These are phyloP conservation scores for Pimephales promelas DNA, from an alignment of 2,113 vertebrate genomes.

Conservation along the genomic window DNA sequence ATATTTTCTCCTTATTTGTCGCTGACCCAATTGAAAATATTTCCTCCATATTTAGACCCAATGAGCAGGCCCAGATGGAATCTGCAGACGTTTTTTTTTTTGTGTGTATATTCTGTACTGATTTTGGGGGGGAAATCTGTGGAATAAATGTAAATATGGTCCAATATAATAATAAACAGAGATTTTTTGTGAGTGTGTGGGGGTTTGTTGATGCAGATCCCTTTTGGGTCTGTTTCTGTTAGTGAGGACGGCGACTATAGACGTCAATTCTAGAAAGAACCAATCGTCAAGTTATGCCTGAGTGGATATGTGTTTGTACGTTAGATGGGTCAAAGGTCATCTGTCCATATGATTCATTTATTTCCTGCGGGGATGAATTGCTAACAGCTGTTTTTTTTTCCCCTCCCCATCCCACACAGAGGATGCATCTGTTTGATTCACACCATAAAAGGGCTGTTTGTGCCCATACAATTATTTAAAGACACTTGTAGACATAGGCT, in stretches of 20 bases:
- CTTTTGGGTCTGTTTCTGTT: neutral
- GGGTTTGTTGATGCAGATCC: neutral
- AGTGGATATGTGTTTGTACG: neutral
- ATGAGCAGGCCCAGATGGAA: neutral
- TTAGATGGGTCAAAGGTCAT: constrained; percentile 28
- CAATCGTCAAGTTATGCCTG: neutral
- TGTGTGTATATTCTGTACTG: neutral
- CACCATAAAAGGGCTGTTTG: neutral
- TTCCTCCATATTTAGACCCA: neutral
- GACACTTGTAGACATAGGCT: neutral
- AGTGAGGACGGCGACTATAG: neutral
- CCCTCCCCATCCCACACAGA: constrained; percentile 1
- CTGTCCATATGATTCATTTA: constrained; percentile 46
- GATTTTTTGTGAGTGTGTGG: neutral
- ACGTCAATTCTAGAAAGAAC: neutral
- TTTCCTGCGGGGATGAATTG: constrained; percentile 40
- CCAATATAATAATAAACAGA: neutral
- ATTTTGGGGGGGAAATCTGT: neutral
- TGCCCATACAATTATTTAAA: neutral
- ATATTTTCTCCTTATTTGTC: constrained; percentile 13
- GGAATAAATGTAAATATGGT: neutral
- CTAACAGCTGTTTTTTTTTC: constrained; percentile 46
- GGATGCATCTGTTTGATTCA: constrained; percentile 17
- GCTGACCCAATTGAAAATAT: neutral
- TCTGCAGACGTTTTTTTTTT: neutral